phyloP scores from a whole-genome alignment of 2,797 vertebrate species.

The Orientallactaga sibirica region DNA sequence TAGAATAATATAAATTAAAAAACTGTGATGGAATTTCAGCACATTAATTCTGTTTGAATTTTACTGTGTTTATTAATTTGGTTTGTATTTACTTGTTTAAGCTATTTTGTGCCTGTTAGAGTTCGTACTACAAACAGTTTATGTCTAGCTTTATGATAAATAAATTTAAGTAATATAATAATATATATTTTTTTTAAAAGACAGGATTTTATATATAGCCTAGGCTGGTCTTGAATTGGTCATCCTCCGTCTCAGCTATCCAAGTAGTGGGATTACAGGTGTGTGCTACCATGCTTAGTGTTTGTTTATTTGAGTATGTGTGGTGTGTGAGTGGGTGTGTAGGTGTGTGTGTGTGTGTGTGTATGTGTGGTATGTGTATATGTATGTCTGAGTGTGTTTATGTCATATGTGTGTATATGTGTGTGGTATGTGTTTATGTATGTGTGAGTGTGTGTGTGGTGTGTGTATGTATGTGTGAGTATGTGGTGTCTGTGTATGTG shows the following conservation, averaged over 20 bases:
- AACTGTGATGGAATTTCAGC: neutral
- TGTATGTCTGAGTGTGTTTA: neutral
- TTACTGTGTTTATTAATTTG: neutral
- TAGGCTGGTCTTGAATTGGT: neutral
- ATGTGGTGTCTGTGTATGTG: too few species aligned
- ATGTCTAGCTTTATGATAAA: neutral
- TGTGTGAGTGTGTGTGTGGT: neutral
- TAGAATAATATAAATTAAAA: too few species aligned
- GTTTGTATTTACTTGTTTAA: neutral
- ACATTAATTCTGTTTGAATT: neutral
- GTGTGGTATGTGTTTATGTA: too few species aligned
- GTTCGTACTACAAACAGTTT: neutral
- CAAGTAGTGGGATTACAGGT: too few species aligned
- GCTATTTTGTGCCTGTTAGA: neutral
- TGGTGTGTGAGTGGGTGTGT: too few species aligned
- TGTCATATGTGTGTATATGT: too few species aligned
- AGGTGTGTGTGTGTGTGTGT: too few species aligned
- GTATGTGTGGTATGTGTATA: too few species aligned
- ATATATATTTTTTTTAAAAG: neutral
- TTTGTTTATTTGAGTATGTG: neutral
- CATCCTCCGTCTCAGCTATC: neutral
- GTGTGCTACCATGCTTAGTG: too few species aligned
- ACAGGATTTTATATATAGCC: neutral
- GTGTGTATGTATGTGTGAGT: neutral
- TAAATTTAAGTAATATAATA: neutral